These are phyloP conservation scores for Melipona bicolor DNA, from an alignment of 2,888 invertebrate genomes.

Conservation along the genomic window DNA sequence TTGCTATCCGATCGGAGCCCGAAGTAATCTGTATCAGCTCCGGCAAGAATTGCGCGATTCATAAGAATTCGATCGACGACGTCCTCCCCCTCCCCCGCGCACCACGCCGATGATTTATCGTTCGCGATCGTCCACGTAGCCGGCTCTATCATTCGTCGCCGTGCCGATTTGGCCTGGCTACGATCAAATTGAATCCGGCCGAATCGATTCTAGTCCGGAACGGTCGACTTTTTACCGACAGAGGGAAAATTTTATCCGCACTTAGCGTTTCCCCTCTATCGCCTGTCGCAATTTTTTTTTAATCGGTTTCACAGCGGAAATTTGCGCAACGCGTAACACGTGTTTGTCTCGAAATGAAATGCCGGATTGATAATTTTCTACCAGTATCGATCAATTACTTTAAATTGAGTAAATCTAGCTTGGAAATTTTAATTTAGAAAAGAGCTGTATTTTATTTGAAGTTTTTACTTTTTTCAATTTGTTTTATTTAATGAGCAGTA, in stretches of 20 bases:
- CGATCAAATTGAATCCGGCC: conserved; percentile 26
- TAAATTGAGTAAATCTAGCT: too few species aligned
- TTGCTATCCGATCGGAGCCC: conserved; percentile 26
- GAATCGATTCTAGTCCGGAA: conserved; percentile 1
- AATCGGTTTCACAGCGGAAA: background rate
- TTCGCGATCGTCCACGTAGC: conserved; percentile 6
- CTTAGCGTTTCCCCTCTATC: background rate
- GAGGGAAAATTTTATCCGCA: conserved; percentile 3
- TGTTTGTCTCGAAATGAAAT: too few species aligned
- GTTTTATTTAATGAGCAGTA: too few species aligned
- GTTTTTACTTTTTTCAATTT: too few species aligned
- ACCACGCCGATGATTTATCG: conserved; percentile 45
- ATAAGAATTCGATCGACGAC: conserved; percentile 51
- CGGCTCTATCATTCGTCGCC: conserved; percentile 2
- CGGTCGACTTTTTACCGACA: background rate
- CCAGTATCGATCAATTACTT: too few species aligned
- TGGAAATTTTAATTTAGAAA: too few species aligned
- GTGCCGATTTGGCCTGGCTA: background rate
- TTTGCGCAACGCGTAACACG: too few species aligned
- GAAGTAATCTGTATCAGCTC: conserved; percentile 55
- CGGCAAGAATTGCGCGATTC: conserved; percentile 41
- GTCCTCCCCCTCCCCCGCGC: background rate
- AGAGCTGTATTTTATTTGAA: too few species aligned
- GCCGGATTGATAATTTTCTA: too few species aligned
- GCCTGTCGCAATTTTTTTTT: background rate